Percentiles rank a stretch among this genome's conserved stretches.
Evolutionary conservation across 2,888 invertebrate genomes (phyloP).

Genomic region (Lagria hirta): DNA sequence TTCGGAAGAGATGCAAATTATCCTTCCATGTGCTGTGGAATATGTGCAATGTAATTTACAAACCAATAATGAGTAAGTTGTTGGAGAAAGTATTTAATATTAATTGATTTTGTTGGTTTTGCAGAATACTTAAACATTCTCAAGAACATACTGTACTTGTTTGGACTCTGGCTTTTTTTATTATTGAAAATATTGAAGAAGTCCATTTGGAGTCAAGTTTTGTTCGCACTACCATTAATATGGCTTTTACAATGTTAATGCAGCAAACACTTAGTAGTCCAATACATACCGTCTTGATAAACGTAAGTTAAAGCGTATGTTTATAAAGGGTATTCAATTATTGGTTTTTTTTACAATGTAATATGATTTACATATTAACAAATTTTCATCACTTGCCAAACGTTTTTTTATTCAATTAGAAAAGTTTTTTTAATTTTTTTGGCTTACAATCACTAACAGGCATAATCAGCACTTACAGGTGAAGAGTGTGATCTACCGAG

Average conservation of each 20-base stretch:
- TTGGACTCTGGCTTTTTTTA: constrained; percentile 75
- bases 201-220: constrained; percentile 62
- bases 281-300: too few relatives aligned
- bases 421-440: too few relatives aligned
- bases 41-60: constrained; percentile 58
- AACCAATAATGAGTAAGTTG: constrained; percentile 48
- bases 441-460: too few relatives aligned
- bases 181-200: constrained; percentile 72
- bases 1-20: constrained; percentile 57
- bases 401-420: too few relatives aligned
- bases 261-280: constrained; percentile 32
- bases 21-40: constrained; percentile 57
- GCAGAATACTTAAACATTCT: constrained; percentile 46
- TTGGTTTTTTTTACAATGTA: too few relatives aligned
- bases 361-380: too few relatives aligned
- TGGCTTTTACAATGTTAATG: constrained; percentile 58
- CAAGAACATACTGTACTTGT: constrained; percentile 69
- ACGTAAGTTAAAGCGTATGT: too few relatives aligned
- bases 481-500: too few relatives aligned
- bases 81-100: not conserved
- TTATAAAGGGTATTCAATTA: too few relatives aligned
- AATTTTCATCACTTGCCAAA: too few relatives aligned
- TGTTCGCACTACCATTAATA: constrained; percentile 60
- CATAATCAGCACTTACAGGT: too few relatives aligned
- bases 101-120: too few relatives aligned